A percentile compares a stretch with the other conserved stretches of the same genome.
These are phyloP conservation scores for Drosophila diplacantha DNA, from an alignment of 2,888 invertebrate species.

Conservation along the genomic window DNA sequence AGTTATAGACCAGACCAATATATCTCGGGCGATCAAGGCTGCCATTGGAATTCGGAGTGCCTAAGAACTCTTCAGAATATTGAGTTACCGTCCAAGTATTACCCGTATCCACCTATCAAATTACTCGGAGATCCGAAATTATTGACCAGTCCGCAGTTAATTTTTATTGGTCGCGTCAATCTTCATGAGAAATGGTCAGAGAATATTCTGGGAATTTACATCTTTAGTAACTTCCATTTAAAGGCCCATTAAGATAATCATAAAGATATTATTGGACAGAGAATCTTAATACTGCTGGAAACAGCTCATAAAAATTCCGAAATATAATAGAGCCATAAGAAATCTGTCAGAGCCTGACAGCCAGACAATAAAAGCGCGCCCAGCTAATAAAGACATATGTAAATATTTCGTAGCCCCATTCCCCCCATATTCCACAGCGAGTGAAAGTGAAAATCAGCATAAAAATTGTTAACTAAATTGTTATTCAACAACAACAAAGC, in stretches of 20 bases:
- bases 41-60: slow-evolving; percentile 17
- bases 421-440: not conserved
- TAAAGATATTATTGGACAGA: slow-evolving; percentile 45
- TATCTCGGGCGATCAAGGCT: slow-evolving; percentile 32
- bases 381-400: slow-evolving; percentile 31
- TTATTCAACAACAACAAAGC: slow-evolving; percentile 45
- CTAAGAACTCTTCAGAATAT: slow-evolving; percentile 30
- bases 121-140: slow-evolving; percentile 41
- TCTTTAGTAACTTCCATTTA: slow-evolving; percentile 38
- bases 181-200: slow-evolving; percentile 49
- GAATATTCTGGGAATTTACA: slow-evolving; percentile 38
- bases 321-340: slow-evolving; percentile 47
- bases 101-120: slow-evolving; percentile 47
- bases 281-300: slow-evolving; percentile 23
- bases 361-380: slow-evolving; percentile 36
- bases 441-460: slow-evolving; percentile 55
- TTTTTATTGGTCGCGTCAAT: slow-evolving; percentile 57
- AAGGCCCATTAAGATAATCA: slow-evolving; percentile 50
- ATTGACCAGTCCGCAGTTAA: slow-evolving; percentile 41
- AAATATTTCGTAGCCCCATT: slow-evolving; percentile 16
- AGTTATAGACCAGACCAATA: slow-evolving; percentile 45
- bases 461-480: slow-evolving; percentile 52
- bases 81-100: slow-evolving; percentile 29
- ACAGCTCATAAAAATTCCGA: slow-evolving; percentile 27
- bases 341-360: slow-evolving; percentile 48